Conservation (phyloP, 2,113 vertebrate genomes). For the Donacobius atricapilla region DNA sequence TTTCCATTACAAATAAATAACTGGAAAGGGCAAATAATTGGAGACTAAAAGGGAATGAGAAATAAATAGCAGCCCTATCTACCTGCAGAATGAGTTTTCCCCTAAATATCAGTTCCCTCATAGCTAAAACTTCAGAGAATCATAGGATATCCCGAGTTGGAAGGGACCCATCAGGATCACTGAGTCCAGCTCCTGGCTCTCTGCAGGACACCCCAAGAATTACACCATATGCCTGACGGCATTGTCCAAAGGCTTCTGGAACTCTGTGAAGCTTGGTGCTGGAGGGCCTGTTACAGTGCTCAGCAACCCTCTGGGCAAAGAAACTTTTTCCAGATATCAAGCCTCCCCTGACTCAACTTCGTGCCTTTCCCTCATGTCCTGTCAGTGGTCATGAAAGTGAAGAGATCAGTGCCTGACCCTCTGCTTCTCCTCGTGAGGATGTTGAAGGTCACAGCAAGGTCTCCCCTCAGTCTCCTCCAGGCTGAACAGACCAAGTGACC, state of each 20-base stretch:
- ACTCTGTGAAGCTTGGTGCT: not conserved
- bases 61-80: not conserved
- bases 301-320: not conserved
- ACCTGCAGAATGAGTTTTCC: not conserved
- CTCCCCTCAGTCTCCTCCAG: not conserved
- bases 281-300: not conserved
- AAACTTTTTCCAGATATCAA: not conserved
- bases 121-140: not conserved
- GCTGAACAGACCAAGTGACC: not conserved
- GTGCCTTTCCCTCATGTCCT: accelerated
- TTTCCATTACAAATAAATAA: constrained; percentile 56
- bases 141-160: not conserved
- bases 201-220: not conserved
- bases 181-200: not conserved
- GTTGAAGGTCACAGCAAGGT: not conserved
- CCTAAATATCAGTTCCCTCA: not conserved
- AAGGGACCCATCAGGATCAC: not conserved
- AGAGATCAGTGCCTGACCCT: not conserved
- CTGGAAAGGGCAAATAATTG: not conserved
- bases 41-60: not conserved
- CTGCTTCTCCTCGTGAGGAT: not conserved
- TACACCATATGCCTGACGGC: not conserved
- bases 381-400: not conserved
- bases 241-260: not conserved
- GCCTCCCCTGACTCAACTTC: not conserved